Evolutionary conservation across 2,888 invertebrate species (phyloP).

Genomic region (Cyrtodaria siliqua): DNA sequence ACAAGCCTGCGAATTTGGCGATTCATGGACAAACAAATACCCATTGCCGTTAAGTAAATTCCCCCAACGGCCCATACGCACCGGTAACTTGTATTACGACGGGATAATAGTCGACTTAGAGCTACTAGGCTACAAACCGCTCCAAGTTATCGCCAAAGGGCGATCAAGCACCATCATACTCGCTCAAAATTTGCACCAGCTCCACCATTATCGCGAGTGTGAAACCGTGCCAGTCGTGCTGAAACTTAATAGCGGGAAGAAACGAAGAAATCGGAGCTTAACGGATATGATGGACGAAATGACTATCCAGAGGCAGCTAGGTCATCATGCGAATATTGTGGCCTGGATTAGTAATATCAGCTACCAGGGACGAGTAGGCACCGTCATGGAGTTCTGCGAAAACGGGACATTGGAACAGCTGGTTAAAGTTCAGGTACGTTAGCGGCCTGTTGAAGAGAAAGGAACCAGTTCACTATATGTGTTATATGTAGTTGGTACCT

Average conservation of each 20-base stretch:
- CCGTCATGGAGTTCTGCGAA: slow-evolving; percentile 81
- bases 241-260: slow-evolving; percentile 76
- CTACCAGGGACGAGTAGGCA: slow-evolving; percentile 72
- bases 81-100: slow-evolving; percentile 78
- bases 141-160: slow-evolving; percentile 77
- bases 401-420: slow-evolving; percentile 79
- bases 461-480: no score
- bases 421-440: slow-evolving; percentile 62
- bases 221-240: slow-evolving; percentile 77
- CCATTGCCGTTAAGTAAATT: slow-evolving; percentile 76
- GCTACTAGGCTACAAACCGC: slow-evolving; percentile 75
- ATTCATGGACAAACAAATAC: slow-evolving; percentile 79
- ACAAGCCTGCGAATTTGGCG: slow-evolving; percentile 79
- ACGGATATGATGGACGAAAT: slow-evolving; percentile 77
- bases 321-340: slow-evolving; percentile 78
- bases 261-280: slow-evolving; percentile 55
- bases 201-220: slow-evolving; percentile 60
- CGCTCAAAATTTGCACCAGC: slow-evolving; percentile 74
- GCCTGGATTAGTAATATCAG: slow-evolving; percentile 73
- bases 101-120: slow-evolving; percentile 77
- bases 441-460: no score
- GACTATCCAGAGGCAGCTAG: slow-evolving; percentile 73
- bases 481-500: no score
- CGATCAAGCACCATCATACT: slow-evolving; percentile 76
- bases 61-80: slow-evolving; percentile 72